Evolutionary conservation across 2,888 invertebrate species (phyloP).

Genomic region (Trissolcus japonicus): DNA sequence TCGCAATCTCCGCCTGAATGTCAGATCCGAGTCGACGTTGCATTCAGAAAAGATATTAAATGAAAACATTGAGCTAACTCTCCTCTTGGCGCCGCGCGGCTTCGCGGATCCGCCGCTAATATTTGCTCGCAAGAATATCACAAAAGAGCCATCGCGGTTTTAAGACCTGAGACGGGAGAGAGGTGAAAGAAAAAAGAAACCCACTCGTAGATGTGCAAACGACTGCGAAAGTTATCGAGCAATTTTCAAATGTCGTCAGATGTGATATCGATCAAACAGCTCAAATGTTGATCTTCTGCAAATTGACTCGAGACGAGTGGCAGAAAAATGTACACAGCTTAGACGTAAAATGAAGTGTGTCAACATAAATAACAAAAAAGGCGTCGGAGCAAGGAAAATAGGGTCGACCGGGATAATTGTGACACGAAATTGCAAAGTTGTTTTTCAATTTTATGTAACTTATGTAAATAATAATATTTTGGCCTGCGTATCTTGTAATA

Average conservation of each 20-base stretch:
- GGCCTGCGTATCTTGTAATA: too few relatives aligned
- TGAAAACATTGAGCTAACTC: constrained; percentile 71
- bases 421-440: too few relatives aligned
- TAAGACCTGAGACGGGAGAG: not conserved
- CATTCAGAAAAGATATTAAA: constrained; percentile 73
- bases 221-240: too few relatives aligned
- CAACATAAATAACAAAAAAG: too few relatives aligned
- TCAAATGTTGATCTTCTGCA: constrained; percentile 2
- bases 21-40: constrained; percentile 63
- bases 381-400: too few relatives aligned
- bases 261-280: too few relatives aligned
- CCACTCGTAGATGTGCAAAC: not conserved
- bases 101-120: constrained; percentile 66
- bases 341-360: too few relatives aligned
- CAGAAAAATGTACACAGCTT: too few relatives aligned
- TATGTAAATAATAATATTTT: too few relatives aligned
- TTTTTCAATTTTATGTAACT: too few relatives aligned
- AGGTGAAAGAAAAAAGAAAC: not conserved
- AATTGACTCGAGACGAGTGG: not conserved
- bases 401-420: too few relatives aligned
- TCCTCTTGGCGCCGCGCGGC: constrained; percentile 20
- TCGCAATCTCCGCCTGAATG: constrained; percentile 72
- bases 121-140: constrained; percentile 70
- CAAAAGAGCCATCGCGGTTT: not conserved
- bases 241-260: too few relatives aligned